Evolutionary conservation across 2,113 vertebrate species (phyloP), one percentile per base, ranked within the genome.

Genomic region (Chrysemys picta): DNA sequence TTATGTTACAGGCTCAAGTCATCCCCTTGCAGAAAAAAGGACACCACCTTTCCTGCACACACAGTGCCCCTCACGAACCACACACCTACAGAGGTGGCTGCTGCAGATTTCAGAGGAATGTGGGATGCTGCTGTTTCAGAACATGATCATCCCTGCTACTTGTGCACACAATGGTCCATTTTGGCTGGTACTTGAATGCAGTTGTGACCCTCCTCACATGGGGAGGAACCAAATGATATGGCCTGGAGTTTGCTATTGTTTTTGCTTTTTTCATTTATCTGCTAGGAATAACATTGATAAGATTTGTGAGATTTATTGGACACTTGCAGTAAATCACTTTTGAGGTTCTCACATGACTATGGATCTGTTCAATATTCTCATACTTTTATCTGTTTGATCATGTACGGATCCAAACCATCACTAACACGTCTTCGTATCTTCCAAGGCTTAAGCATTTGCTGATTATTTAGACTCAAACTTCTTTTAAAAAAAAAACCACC

Each of bases 141-240:
- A 47, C 50, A 69, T 69, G 35, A 69, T n/a, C 22, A n/a, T 16
- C 13, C 17, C 24, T 21, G 17, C 27, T 25, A 49, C 38, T n/a
- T 56, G 45, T 88, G 80, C 42, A 17, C 9, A 35, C 29, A 59
- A 76, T 4, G 5, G 11, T 53, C 83, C 6, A 57, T 52, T 50
- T 47, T 0, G 10, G 52, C 4, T 29, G 29, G 10, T 14, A 52
- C 45, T 1, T 1, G 7, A 65, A 59, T 0, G 72, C 50, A 47
- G 49, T 8, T 76, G 9, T 5, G 0, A 72, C 35, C 35, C 35
- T 72, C 35, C 17, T 57, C 10, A 54, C n/a, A 13, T 38, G 0
- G 0, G 9, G 24, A 84, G 22, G 10, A 52, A 38, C 52, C 49
- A 50, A 49, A 62, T 25, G 19, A 7, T 22, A 31, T 0, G 47